Conservation (phyloP, 2,113 vertebrate genomes). For the Xenopus tropicalis region DNA sequence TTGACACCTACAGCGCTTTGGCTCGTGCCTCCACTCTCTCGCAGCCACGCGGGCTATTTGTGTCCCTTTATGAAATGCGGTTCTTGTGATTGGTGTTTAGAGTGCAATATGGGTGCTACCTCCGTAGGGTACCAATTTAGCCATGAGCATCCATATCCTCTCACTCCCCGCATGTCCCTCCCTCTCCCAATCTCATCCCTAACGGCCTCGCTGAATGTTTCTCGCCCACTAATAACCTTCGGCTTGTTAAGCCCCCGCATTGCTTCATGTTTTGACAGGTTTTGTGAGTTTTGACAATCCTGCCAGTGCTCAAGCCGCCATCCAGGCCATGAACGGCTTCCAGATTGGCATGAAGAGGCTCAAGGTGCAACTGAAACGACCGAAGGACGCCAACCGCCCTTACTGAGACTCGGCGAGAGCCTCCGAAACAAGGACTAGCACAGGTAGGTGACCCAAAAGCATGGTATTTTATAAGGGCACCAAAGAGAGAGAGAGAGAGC, state of each 20-base stretch:
- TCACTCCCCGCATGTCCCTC: not conserved
- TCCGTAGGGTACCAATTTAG: conserved; percentile 22
- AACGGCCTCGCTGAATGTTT: conserved; percentile 52
- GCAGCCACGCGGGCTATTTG: not conserved
- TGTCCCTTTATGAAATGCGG: not conserved
- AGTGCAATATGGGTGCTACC: conserved; percentile 23
- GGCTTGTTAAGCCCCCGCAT: conserved; percentile 61
- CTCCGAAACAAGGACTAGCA: conserved; percentile 69
- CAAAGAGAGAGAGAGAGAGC: not conserved
- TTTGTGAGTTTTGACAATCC: conserved; percentile 99
- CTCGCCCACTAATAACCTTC: conserved; percentile 48
- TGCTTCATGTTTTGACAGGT: conserved; percentile 81
- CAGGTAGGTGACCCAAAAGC: conserved; percentile 66
- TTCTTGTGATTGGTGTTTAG: not conserved
- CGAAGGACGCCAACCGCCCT: conserved; percentile 97
- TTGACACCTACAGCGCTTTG: not conserved
- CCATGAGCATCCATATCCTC: conserved; percentile 22
- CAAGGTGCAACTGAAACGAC: conserved; percentile 98
- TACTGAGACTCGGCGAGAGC: conserved; percentile 78
- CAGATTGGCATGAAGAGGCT: conserved; percentile 99
- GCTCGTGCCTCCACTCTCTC: conserved; percentile 13
- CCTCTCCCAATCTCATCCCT: conserved; percentile 50
- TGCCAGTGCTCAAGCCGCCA: conserved; percentile 96
- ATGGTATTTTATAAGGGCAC: not conserved
- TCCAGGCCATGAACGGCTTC: conserved; percentile 98